A percentile compares a stretch with the other conserved stretches of the same genome.
Evolutionary conservation across 2,888 invertebrate genomes (phyloP).

Genomic region (Danaus chrysippus): DNA sequence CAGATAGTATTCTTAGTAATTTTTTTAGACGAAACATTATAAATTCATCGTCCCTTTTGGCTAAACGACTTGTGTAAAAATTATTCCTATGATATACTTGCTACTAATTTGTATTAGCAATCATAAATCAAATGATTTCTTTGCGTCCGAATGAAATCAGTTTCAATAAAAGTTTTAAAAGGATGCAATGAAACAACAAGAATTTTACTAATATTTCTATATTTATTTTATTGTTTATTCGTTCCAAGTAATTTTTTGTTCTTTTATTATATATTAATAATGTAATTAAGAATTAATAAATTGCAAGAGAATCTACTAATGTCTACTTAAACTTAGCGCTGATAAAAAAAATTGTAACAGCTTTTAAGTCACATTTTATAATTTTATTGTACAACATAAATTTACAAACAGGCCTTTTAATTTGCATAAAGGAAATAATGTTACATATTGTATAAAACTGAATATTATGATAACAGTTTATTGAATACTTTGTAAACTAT

Average conservation of each 20-base stretch:
- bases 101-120: no score
- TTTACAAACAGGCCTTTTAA: background rate
- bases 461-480: background rate
- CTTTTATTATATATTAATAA: conserved; percentile 54
- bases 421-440: background rate
- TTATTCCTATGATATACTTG: no score
- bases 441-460: background rate
- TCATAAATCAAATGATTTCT: no score
- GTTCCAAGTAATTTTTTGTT: conserved; percentile 70
- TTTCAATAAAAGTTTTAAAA: background rate
- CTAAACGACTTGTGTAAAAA: no score
- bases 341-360: conserved; percentile 51
- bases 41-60: no score
- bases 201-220: conserved; percentile 71
- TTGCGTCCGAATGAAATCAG: no score
- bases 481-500: conserved; percentile 2
- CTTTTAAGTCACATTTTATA: conserved; percentile 38
- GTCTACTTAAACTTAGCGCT: conserved; percentile 68
- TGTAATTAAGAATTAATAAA: conserved; percentile 67
- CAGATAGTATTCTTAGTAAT: no score
- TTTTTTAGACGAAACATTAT: no score
- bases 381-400: conserved; percentile 21
- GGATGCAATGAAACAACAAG: conserved; percentile 53
- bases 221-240: conserved; percentile 75
- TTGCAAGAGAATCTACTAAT: conserved; percentile 71